Evolutionary conservation across 2,113 vertebrate genomes (phyloP), one percentile per base, ranked within the genome.

Genomic region (Calyptommatus sinebrachiatus): DNA sequence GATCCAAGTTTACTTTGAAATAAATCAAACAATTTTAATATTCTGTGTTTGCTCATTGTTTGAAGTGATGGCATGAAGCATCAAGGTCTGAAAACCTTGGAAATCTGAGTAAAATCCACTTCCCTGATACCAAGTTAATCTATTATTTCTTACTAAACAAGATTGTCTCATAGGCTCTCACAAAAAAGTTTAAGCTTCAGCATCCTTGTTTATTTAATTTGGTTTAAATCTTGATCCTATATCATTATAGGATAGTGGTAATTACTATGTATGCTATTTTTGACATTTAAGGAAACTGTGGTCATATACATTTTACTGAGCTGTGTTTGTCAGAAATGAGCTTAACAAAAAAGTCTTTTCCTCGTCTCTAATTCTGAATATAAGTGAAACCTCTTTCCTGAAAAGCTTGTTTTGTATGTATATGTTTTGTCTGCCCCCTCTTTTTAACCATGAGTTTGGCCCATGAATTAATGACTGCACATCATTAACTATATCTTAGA

Each of bases 151-250:
- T 71, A 88, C 67, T 89, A 84, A 62, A 82, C 81, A 88, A 62
- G 69, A 69, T 85, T 88, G 87, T 88, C 72, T 72, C 67, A 82
- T 41, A 89, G 76, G 78, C 81, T 80, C 85, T 90, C 91, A 86
- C 76, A 90, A 82, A 88, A 83, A 73, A 1, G 50, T 84, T 91
- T 87, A 86, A 88, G 83, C 26, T 77, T 87, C 70, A 29, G 89
- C 78, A 89, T 83, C 70, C 12, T 75, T 14, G 86, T 74, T 76
- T 82, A 85, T 76, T 86, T 85, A 89, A 83, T 90, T 81, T 82
- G 70, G 78, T 87, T 93, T 94, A 94, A 89, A 93, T 93, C 84
- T 73, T 75, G 76, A 61, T 41, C 35, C 35, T 41, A 4, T 41
- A 5, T 83, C 77, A 45, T 57, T 76, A 87, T 89, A 82, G 77